Evolutionary conservation across 1,140 invertebrate species (phyloP).

Genomic region (Meteorus sp.): DNA sequence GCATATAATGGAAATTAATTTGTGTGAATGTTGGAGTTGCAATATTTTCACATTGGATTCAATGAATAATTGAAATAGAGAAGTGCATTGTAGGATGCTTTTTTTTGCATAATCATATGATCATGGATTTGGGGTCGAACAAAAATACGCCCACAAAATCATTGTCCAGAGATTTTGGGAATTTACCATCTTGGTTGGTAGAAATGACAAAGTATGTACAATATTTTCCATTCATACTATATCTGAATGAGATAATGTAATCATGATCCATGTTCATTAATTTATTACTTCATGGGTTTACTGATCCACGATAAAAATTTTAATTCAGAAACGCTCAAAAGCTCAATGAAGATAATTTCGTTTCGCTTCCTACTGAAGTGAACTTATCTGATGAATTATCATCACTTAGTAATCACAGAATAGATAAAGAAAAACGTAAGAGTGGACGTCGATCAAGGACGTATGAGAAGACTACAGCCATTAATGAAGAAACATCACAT

Average conservation of each 20-base stretch:
- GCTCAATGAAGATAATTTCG: not conserved
- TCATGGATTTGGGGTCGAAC: not conserved
- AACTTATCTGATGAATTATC: not conserved
- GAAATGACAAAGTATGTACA: conserved; percentile 41
- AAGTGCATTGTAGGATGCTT: no score
- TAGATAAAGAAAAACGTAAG: not conserved
- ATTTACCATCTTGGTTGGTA: conserved; percentile 38
- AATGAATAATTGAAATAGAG: no score
- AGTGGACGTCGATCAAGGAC: conserved; percentile 1
- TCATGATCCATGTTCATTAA: conserved; percentile 1
- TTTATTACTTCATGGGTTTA: conserved; percentile 12
- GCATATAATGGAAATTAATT: no score
- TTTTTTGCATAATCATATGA: not conserved
- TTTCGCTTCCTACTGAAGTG: not conserved
- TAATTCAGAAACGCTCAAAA: conserved; percentile 14
- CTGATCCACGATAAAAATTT: not conserved
- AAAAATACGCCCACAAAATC: not conserved
- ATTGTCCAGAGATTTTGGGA: not conserved
- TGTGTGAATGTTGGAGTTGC: no score
- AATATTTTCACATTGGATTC: no score
- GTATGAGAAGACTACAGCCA: not conserved
- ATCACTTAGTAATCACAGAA: not conserved
- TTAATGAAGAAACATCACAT: not conserved
- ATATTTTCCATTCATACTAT: conserved; percentile 10
- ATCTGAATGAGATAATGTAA: not conserved